These are phyloP conservation scores for Mormyrops boulengeri DNA, from an alignment of 2,797 vertebrate species.

Conservation along the genomic window DNA sequence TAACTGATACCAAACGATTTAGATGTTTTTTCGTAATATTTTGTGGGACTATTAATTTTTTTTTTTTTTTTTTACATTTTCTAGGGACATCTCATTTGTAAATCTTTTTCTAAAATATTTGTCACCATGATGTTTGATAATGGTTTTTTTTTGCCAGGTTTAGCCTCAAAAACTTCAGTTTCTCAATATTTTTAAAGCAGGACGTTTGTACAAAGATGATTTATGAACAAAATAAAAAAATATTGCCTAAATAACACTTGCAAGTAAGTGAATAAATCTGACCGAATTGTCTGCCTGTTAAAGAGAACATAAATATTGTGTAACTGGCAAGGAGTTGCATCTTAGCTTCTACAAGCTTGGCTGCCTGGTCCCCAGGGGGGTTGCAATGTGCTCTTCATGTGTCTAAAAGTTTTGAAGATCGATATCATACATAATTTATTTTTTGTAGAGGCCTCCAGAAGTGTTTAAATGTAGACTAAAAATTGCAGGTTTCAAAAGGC, in stretches of 20 bases:
- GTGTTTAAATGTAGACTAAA: background rate
- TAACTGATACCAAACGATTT: constrained; percentile 66
- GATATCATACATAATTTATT: background rate
- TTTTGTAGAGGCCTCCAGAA: background rate
- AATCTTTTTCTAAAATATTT: constrained; percentile 91
- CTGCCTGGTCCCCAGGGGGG: background rate
- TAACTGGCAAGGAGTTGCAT: background rate
- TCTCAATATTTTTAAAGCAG: constrained; percentile 95
- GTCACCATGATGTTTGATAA: constrained; percentile 89
- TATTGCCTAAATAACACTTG: constrained; percentile 95
- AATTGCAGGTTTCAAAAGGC: background rate
- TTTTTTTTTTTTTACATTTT: constrained; percentile 70
- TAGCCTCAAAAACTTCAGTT: constrained; percentile 91
- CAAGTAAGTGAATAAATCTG: constrained; percentile 91
- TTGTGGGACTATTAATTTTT: constrained; percentile 60
- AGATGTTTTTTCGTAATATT: constrained; percentile 66
- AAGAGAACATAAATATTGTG: background rate
- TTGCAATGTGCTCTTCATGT: background rate
- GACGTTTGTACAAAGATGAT: constrained; percentile 94
- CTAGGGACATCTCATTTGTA: constrained; percentile 99
- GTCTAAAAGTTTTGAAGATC: background rate
- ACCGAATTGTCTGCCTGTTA: constrained; percentile 41
- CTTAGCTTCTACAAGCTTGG: background rate
- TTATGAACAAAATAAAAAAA: constrained; percentile 83
- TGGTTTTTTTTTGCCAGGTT: constrained; percentile 83